A percentile compares a stretch with the other conserved stretches of the same genome.
Evolutionary conservation across 2,113 vertebrate species (phyloP).

Genomic region (Calyptomena viridis): DNA sequence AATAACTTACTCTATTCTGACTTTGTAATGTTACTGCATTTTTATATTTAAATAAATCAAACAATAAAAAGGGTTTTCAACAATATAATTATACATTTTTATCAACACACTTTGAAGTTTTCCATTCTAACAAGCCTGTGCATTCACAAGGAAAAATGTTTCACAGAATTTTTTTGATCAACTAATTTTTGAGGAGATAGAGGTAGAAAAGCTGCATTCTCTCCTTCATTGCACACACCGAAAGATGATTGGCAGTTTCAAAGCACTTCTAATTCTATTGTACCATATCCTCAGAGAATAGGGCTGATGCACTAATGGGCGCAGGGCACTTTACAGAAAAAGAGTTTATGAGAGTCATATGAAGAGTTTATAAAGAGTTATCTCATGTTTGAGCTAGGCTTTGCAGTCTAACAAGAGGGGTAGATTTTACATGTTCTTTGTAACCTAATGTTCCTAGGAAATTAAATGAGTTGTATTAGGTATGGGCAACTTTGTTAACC

Average conservation of each 20-base stretch:
- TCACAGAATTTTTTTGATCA: neutral
- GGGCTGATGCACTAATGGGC: neutral
- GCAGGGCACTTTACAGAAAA: neutral
- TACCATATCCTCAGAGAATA: neutral
- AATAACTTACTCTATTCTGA: neutral
- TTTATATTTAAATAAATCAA: neutral
- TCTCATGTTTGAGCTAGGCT: neutral
- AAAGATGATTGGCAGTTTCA: neutral
- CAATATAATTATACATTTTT: neutral
- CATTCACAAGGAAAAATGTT: neutral
- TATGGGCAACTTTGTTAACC: neutral
- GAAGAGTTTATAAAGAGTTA: neutral
- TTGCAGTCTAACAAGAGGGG: neutral
- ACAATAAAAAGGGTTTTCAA: neutral
- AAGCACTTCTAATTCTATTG: constrained; percentile 37
- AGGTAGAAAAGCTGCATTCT: neutral
- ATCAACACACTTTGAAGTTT: neutral
- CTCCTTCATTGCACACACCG: neutral
- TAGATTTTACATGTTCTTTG: neutral
- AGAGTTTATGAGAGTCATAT: neutral
- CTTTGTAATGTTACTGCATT: neutral
- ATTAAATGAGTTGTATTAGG: neutral
- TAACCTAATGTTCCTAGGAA: neutral
- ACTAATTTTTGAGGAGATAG: neutral
- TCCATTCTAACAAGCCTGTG: neutral